Percentiles rank a stretch among this genome's conserved stretches.
Conservation (phyloP, 2,888 invertebrate species). For the Priocnemis perturbator region DNA sequence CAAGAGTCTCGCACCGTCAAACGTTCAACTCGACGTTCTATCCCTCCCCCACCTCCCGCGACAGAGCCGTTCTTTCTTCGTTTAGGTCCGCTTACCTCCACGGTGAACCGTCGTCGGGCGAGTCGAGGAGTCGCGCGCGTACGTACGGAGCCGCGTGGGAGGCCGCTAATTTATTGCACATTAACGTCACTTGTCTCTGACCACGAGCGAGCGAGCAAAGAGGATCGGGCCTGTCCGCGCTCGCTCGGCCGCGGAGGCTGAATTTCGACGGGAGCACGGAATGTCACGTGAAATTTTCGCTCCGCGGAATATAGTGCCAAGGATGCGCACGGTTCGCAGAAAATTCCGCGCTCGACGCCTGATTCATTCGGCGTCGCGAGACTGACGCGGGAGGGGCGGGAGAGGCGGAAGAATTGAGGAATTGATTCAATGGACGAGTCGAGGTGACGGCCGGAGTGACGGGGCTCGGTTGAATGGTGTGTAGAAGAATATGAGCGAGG, state of each 20-base stretch:
- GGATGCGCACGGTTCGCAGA: not conserved
- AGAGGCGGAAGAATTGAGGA: no score
- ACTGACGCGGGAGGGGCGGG: no score
- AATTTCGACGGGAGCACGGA: constrained; percentile 1
- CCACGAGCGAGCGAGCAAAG: constrained; percentile 57
- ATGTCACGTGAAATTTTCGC: constrained; percentile 33
- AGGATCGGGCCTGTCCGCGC: constrained; percentile 16
- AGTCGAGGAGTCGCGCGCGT: constrained; percentile 19
- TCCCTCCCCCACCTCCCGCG: no score
- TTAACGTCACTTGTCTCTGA: constrained; percentile 72
- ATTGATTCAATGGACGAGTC: no score
- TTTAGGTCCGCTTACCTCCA: constrained; percentile 14
- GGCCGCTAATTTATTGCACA: constrained; percentile 72
- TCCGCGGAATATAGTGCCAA: not conserved
- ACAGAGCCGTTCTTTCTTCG: no score
- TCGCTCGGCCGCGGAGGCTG: constrained; percentile 30
- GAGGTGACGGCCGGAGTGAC: no score
- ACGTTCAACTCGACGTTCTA: no score
- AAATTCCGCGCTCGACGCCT: not conserved
- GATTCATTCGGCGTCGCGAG: no score
- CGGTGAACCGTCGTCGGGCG: constrained; percentile 4
- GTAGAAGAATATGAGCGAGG: no score
- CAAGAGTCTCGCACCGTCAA: no score
- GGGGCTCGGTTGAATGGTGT: no score
- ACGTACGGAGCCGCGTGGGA: constrained; percentile 60